Conservation (phyloP, 1,140 invertebrate species). For the Eueides isabella region DNA sequence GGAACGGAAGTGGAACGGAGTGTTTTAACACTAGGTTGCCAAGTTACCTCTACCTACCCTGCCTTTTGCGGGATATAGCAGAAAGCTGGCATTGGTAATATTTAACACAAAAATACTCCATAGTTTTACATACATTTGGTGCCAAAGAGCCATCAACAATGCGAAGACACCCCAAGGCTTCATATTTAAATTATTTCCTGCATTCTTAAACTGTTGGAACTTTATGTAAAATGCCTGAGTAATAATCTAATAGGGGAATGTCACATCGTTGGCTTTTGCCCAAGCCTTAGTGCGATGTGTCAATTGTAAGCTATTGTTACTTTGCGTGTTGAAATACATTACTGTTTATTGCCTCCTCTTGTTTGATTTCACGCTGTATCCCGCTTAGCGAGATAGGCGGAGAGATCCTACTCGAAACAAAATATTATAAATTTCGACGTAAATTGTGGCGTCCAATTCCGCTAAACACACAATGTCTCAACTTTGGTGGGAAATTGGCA, state of each 20-base stretch:
- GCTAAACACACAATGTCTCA: too few relatives aligned
- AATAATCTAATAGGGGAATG: constrained; percentile 48
- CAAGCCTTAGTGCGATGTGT: constrained; percentile 28
- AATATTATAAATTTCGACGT: too few relatives aligned
- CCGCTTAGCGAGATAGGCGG: too few relatives aligned
- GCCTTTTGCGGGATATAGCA: too few relatives aligned
- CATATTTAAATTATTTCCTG: constrained; percentile 15
- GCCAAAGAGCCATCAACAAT: not conserved
- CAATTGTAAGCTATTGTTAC: constrained; percentile 1
- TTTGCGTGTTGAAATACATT: not conserved
- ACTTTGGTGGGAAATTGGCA: too few relatives aligned
- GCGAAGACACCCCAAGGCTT: not conserved
- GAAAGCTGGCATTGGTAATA: too few relatives aligned
- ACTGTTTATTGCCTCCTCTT: not conserved
- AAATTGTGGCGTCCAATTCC: too few relatives aligned
- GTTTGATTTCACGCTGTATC: too few relatives aligned
- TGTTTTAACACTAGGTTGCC: too few relatives aligned
- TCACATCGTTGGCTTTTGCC: constrained; percentile 44
- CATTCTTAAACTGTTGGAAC: constrained; percentile 21
- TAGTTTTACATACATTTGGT: not conserved
- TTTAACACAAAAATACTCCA: not conserved
- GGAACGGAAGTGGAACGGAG: too few relatives aligned
- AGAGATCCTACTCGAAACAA: too few relatives aligned
- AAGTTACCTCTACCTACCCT: too few relatives aligned
- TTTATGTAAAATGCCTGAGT: constrained; percentile 39